These are phyloP conservation scores for Nebria salina DNA, from an alignment of 2,888 invertebrate species.

Conservation along the genomic window DNA sequence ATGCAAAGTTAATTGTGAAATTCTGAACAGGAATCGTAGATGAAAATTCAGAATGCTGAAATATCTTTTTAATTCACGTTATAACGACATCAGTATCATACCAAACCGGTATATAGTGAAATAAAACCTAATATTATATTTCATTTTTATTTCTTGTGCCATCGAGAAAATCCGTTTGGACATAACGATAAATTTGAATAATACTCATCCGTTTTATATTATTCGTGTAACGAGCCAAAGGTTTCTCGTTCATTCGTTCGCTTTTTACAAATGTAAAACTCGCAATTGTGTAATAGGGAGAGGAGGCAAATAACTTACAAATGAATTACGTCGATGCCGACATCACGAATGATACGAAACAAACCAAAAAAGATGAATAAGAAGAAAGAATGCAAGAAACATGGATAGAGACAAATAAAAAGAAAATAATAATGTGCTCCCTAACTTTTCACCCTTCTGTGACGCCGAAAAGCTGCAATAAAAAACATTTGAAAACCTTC, in stretches of 20 bases:
- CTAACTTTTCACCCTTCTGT: slow-evolving; percentile 1
- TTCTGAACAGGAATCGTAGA: background rate
- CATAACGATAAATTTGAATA: slow-evolving; percentile 35
- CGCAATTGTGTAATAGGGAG: slow-evolving; percentile 27
- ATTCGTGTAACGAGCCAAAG: slow-evolving; percentile 40
- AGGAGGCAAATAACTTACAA: slow-evolving; percentile 39
- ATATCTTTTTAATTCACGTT: slow-evolving; percentile 5
- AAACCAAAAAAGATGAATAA: background rate
- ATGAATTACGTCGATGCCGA: slow-evolving; percentile 43
- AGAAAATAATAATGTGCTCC: background rate
- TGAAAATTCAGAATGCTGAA: background rate
- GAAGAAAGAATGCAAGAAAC: background rate
- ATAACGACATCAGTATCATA: background rate
- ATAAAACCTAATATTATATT: slow-evolving; percentile 35
- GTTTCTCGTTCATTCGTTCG: slow-evolving; percentile 20
- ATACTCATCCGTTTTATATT: slow-evolving; percentile 40
- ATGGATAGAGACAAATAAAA: slow-evolving; percentile 13
- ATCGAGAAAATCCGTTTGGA: slow-evolving; percentile 32
- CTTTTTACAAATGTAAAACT: slow-evolving; percentile 37
- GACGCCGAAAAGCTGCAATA: slow-evolving; percentile 41
- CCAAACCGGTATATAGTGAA: background rate
- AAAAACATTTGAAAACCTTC: slow-evolving; percentile 41
- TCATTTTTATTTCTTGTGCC: slow-evolving; percentile 37
- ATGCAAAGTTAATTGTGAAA: background rate
- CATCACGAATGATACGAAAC: slow-evolving; percentile 34